Evolutionary conservation across 1,140 invertebrate species (phyloP), one percentile per base, ranked within the genome.

Genomic region (Leptonema lineaticorne): DNA sequence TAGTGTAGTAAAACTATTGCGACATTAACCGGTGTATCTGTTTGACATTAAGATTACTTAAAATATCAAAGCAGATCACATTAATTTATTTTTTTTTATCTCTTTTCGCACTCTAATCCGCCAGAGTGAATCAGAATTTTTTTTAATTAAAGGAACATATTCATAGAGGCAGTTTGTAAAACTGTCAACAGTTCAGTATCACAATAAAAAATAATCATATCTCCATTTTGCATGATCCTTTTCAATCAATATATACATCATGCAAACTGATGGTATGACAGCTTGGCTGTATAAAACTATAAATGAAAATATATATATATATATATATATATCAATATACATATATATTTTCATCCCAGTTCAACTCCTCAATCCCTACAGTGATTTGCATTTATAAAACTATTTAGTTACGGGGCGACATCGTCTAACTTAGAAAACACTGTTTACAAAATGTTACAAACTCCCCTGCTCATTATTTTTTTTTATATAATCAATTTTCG

Each of bases 81-180:
- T 48, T 53, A 41, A 14, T 41, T 33, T 26, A 53, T 53, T 22
- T 26, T 20, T n/a, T n/a, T n/a, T n/a, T n/a, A n/a, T n/a, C n/a
- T n/a, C n/a, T n/a, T n/a, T 24, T 53, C 50, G 50, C 50, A 45
- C 50, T 26, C 50, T 53, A 20, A 53, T 63, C 26, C 66, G 46
- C n/a, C 22, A 41, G 41, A 3, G 16, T 29, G 57, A 33, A 68
- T 68, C 69, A 68, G 69, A 71, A 64, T n/a, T n/a, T n/a, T n/a
- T n/a, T n/a, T n/a, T n/a, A n/a, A n/a, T 65, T 69, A 62, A 64
- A 72, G 71, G 68, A 72, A 69, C 68, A 72, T 72, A 69, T 63
- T 72, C 63, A 69, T 67, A 72, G 70, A 72, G 71, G 71, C 71
- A 68, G 71, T 69, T 67, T 69, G 60, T 67, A 69, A 72, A 72